Evolutionary conservation across 2,797 vertebrate genomes (phyloP).

Genomic region (Myotis vivesi): DNA sequence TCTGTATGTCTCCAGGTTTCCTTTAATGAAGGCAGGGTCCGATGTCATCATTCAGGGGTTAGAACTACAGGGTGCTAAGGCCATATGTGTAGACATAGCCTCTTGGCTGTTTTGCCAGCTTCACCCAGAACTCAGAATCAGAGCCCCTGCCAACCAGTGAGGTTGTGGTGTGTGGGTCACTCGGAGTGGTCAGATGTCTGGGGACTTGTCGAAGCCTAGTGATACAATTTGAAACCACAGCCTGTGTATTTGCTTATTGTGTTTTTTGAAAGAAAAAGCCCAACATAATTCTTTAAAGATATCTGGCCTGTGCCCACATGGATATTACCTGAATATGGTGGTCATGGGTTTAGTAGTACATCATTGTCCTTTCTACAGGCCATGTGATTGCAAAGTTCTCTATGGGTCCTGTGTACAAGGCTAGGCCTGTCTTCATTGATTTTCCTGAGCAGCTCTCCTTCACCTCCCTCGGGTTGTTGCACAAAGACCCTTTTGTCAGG

Average conservation of each 20-base stretch:
- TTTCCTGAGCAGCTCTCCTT: conserved; percentile 81
- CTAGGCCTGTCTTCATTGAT: conserved; percentile 81
- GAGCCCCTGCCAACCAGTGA: neutral
- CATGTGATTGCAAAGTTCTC: conserved; percentile 79
- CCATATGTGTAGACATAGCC: neutral
- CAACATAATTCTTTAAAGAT: neutral
- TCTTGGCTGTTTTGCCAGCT: neutral
- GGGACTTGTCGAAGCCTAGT: neutral
- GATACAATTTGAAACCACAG: neutral
- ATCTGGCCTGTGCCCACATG: neutral
- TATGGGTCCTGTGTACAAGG: conserved; percentile 80
- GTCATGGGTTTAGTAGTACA: conserved; percentile 76
- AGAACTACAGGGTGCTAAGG: neutral
- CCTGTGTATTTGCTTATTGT: neutral
- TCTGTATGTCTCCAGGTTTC: neutral
- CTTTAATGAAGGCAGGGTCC: neutral
- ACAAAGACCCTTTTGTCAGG: conserved; percentile 87
- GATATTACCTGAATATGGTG: conserved; percentile 71
- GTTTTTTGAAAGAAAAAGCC: conserved; percentile 9
- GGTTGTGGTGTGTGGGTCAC: neutral
- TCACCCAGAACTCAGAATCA: neutral
- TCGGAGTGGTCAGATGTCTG: neutral
- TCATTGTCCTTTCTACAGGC: conserved; percentile 76
- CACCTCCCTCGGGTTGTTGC: conserved; percentile 77
- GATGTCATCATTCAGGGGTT: neutral